Evolutionary conservation across 2,797 vertebrate genomes (phyloP).

Genomic region (Mormyrops boulengeri): DNA sequence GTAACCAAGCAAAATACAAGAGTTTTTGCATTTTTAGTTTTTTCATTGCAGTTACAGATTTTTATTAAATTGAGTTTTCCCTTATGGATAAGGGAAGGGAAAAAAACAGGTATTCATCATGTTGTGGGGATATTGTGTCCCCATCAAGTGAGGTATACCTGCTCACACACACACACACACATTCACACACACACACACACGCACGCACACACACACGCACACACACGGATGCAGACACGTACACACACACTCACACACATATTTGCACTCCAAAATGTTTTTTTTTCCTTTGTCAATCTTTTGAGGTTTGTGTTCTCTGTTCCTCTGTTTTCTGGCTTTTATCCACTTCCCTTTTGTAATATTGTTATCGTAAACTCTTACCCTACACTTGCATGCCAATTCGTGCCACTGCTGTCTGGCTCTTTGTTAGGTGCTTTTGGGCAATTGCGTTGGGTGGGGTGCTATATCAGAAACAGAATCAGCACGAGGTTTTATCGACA

Average conservation of each 20-base stretch:
- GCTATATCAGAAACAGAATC: not conserved
- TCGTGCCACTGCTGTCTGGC: not conserved
- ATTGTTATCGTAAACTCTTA: not conserved
- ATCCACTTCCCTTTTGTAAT: not conserved
- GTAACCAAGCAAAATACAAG: not conserved
- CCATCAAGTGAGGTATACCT: not conserved
- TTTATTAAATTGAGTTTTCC: too few species aligned
- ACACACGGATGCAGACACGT: too few species aligned
- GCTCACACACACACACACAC: not conserved
- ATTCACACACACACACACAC: too few species aligned
- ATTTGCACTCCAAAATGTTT: not conserved
- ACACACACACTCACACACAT: not conserved
- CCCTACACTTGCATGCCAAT: not conserved
- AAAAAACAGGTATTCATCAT: too few species aligned
- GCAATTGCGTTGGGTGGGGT: not conserved
- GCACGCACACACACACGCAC: too few species aligned
- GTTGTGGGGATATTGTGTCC: too few species aligned
- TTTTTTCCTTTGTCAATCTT: not conserved
- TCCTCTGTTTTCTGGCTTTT: not conserved
- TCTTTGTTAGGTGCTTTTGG: not conserved
- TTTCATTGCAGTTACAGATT: not conserved
- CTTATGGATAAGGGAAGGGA: too few species aligned
- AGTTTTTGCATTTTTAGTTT: not conserved
- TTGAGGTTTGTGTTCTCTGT: not conserved
- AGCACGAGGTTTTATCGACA: not conserved